phyloP scores from a whole-genome alignment of 92 coral and sea anemone species.

The Porites divaricata region DNA sequence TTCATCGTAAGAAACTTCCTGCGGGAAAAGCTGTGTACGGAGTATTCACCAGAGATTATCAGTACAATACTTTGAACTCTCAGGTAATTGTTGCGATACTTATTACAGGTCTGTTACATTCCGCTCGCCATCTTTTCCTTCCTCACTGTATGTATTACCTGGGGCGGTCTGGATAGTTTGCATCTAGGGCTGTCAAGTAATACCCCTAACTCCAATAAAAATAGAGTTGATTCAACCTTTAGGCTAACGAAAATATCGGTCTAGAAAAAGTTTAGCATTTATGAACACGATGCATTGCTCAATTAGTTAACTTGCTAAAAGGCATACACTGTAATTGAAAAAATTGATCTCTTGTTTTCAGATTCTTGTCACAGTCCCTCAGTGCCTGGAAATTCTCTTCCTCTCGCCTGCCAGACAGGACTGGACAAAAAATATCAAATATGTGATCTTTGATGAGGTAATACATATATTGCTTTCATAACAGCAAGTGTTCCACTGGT shows the following conservation, averaged over 20 bases:
- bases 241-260: too few relatives aligned
- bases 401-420: slow-evolving; percentile 77
- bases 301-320: too few relatives aligned
- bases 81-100: slow-evolving; percentile 46
- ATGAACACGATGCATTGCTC: too few relatives aligned
- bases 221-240: too few relatives aligned
- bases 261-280: too few relatives aligned
- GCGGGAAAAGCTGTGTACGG: slow-evolving; percentile 70
- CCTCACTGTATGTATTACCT: too few relatives aligned
- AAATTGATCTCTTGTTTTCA: slow-evolving; percentile 2
- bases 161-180: too few relatives aligned
- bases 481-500: too few relatives aligned
- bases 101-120: background rate
- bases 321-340: too few relatives aligned
- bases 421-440: slow-evolving; percentile 73
- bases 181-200: too few relatives aligned
- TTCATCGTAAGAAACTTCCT: slow-evolving; percentile 57
- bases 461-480: background rate
- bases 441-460: slow-evolving; percentile 87
- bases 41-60: slow-evolving; percentile 78
- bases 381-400: slow-evolving; percentile 76
- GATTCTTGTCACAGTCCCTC: slow-evolving; percentile 83
- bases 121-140: background rate
- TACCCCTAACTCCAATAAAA: too few relatives aligned
- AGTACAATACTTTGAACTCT: slow-evolving; percentile 54